Evolutionary conservation across 2,797 vertebrate genomes (phyloP).

Genomic region (Hyperoplus lanceolatus): DNA sequence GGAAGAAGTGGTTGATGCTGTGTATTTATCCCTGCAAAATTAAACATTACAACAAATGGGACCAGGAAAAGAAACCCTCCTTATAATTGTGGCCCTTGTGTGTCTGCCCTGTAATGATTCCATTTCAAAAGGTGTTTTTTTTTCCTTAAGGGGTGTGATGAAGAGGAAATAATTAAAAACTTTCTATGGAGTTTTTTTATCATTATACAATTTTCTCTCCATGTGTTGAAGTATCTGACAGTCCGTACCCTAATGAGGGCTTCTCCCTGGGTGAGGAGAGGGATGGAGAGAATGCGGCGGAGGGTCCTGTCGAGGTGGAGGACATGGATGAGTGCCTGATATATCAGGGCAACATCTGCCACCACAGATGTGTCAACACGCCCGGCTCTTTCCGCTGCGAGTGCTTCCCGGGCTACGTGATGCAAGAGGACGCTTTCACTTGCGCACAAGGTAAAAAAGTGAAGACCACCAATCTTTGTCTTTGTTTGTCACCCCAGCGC

Average conservation of each 20-base stretch:
- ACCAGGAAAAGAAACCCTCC: neutral
- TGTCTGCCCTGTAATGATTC: slow-evolving; percentile 20
- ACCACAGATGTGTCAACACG: slow-evolving; percentile 88
- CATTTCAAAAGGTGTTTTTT: slow-evolving; percentile 14
- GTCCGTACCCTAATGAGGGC: slow-evolving; percentile 86
- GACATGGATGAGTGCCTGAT: slow-evolving; percentile 92
- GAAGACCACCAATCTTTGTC: slow-evolving; percentile 23
- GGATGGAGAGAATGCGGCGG: slow-evolving; percentile 86
- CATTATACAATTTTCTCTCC: slow-evolving; percentile 13
- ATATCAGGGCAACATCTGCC: slow-evolving; percentile 87
- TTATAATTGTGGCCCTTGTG: neutral
- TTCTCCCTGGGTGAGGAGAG: slow-evolving; percentile 86
- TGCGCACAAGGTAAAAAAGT: slow-evolving; percentile 86
- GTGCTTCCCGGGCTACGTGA: slow-evolving; percentile 88
- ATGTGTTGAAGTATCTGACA: slow-evolving; percentile 86
- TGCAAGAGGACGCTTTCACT: slow-evolving; percentile 87
- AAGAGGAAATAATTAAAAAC: neutral
- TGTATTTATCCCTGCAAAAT: slow-evolving; percentile 29
- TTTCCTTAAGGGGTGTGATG: neutral
- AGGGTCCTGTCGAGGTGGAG: slow-evolving; percentile 82
- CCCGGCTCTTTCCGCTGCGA: slow-evolving; percentile 90
- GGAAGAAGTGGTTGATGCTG: neutral
- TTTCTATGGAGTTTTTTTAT: neutral
- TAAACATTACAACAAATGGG: slow-evolving; percentile 17
- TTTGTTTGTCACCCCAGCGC: neutral